Base-by-base conservation (phyloP, 92 coral and sea anemone species). In the Meandrina meandrites region DNA sequence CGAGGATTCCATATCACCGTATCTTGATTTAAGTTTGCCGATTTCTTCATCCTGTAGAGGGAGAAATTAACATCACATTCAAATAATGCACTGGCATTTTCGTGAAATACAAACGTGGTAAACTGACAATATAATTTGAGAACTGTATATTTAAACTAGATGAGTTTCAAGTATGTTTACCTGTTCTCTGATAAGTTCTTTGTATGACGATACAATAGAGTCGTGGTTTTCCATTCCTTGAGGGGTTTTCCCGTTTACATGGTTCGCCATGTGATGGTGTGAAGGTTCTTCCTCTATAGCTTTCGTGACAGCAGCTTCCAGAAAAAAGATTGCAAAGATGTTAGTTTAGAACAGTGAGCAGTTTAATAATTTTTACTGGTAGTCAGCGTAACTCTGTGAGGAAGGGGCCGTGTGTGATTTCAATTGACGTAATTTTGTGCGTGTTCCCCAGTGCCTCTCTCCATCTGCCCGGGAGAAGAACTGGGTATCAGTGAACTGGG, bases 151-250 rank as follows among this genome's bases (percentile, higher is more conserved):
- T 12, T 12, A 12, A 48, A 48, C 6, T 40, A 40, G 9, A 48
- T 4, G 53, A 48, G 53, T 7, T 74, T 36, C 50, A 11, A 40
- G 19, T 35, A 28, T 17, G 53, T 73, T 21, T 5, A 90, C 98
- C 98, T 96, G 99, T 87, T 96, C 99, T 69, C 96, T 88, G 30
- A 96, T 96, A 69, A 96, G 89, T 56, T 93, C 99, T 84, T 96
- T 96, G 91, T 96, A 96, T 1, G 99, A 96, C 16, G 96, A 92
- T 73, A 96, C 90, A 64, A 96, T 95, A 17, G 99, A 96, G 85
- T 96, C 99, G 79, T 96, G 99, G 81, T 93, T 95, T 80, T 95
- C 98, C 35, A 96, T 77, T 72, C 85, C 90, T 51, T 91, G 91
- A 24, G 89, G 73, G 4, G 68, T 32, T 64, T 91, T 94, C 31